These are phyloP conservation scores for Pentalonia nigronervosa DNA, from an alignment of 1,140 invertebrate genomes.

Conservation along the genomic window DNA sequence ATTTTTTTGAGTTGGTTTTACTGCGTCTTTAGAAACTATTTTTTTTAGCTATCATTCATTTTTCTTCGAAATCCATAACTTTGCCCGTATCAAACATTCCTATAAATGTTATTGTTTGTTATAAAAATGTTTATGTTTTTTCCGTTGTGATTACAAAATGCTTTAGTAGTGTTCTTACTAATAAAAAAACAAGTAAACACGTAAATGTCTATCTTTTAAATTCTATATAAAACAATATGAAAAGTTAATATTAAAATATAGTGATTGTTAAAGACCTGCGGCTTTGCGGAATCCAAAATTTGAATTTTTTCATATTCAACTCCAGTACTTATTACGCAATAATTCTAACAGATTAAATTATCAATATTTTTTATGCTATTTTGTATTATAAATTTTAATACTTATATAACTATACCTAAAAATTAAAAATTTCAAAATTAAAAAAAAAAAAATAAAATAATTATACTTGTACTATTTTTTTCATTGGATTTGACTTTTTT, in stretches of 20 bases:
- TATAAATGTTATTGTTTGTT: background rate
- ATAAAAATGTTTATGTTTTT: background rate
- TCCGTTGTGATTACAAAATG: too few species aligned
- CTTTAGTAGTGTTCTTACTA: background rate
- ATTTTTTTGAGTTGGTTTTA: background rate
- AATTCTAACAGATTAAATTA: too few species aligned
- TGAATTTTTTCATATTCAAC: background rate
- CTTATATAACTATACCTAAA: too few species aligned
- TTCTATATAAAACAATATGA: background rate
- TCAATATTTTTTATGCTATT: too few species aligned
- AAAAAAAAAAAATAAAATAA: too few species aligned
- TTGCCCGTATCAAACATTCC: background rate
- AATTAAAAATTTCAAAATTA: too few species aligned
- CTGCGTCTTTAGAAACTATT: background rate
- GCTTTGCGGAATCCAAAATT: background rate
- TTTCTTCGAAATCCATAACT: background rate
- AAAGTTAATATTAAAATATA: background rate
- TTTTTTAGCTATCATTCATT: background rate
- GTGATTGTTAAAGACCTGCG: background rate
- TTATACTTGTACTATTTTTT: too few species aligned
- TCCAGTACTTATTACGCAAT: too few species aligned
- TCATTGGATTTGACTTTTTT: too few species aligned
- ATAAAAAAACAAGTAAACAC: background rate
- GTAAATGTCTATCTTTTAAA: background rate
- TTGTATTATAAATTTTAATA: too few species aligned